Conservation (phyloP, 2,888 invertebrate genomes). For the Leucania comma region DNA sequence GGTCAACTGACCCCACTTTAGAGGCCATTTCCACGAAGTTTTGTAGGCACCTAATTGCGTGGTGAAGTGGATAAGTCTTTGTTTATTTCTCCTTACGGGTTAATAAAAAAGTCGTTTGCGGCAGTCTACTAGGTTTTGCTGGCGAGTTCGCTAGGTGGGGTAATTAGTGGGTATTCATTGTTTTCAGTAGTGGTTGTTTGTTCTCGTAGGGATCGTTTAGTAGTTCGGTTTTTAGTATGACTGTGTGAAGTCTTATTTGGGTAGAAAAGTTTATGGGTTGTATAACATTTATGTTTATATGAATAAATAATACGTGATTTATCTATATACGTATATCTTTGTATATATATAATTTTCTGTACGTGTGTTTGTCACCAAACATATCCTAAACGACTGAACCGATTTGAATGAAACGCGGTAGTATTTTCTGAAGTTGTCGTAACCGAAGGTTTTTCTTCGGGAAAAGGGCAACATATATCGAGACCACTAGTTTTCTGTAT, state of each 20-base stretch:
- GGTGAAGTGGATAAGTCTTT: conserved; percentile 68
- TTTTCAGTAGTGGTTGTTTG: conserved; percentile 26
- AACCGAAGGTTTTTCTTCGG: no score
- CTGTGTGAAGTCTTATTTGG: not conserved
- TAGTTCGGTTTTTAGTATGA: not conserved
- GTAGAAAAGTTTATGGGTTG: not conserved
- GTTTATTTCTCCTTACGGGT: conserved; percentile 67
- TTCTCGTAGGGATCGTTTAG: conserved; percentile 6
- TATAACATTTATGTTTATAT: not conserved
- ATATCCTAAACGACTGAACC: no score
- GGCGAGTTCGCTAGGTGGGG: conserved; percentile 19
- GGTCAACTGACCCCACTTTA: conserved; percentile 77
- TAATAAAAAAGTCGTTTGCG: conserved; percentile 61
- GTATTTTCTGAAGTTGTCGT: no score
- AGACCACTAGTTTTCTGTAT: no score
- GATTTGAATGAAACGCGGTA: no score
- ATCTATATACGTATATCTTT: no score
- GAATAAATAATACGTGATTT: not conserved
- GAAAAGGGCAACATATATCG: no score
- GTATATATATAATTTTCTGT: no score
- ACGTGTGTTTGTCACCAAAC: no score
- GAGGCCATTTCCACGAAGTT: conserved; percentile 70
- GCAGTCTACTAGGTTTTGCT: conserved; percentile 52
- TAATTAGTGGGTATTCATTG: conserved; percentile 40
- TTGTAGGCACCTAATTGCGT: conserved; percentile 68